Base-by-base conservation (phyloP, 37 sponge, comb jelly and placozoan genomes). In the Hormiphora californensis region DNA sequence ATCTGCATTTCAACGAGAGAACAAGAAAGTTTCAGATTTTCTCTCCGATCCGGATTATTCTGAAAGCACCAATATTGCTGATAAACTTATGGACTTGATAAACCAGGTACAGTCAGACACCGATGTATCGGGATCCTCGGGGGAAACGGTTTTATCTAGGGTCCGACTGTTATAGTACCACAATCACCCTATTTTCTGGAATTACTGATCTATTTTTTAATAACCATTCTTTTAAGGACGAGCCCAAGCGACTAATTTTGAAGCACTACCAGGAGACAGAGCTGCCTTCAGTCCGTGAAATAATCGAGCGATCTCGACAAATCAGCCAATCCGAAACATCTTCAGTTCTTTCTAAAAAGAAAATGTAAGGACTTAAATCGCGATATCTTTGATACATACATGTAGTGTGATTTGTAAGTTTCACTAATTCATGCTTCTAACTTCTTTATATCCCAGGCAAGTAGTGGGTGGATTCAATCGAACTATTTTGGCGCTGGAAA, bases 401-500 rank as follows among this genome's bases (percentile, higher is more conserved):
- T 49, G 15, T 49, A 49, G 9, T 49, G 15, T 49, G 9, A 49
- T 49, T 15, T 49, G 15, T 49, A 9, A 17, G n/a, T n/a, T n/a
- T n/a, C n/a, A n/a, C n/a, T n/a, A n/a, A n/a, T n/a, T n/a, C n/a
- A n/a, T n/a, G n/a, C n/a, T n/a, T n/a, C n/a, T n/a, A n/a, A n/a
- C n/a, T n/a, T n/a, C n/a, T n/a, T n/a, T n/a, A 17, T 57, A 28
- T 57, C 61, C 7, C 23, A 57, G 61, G 61, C 61, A 57, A 12
- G 17, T 28, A 12, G 61, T 30, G 5, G 61, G 61, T 5, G 93
- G 93, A 31, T 62, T 93, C 28, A 91, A 88, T 88, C 67, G 86
- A 25, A 40, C 91, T 46, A 57, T 93, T 0, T 40, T 93, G 53
- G 88, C 91, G 22, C 85, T 93, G 63, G 93, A 93, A 85, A 30